Base-by-base conservation (phyloP, 2,797 vertebrate genomes). In the Crenuchus spilurus region DNA sequence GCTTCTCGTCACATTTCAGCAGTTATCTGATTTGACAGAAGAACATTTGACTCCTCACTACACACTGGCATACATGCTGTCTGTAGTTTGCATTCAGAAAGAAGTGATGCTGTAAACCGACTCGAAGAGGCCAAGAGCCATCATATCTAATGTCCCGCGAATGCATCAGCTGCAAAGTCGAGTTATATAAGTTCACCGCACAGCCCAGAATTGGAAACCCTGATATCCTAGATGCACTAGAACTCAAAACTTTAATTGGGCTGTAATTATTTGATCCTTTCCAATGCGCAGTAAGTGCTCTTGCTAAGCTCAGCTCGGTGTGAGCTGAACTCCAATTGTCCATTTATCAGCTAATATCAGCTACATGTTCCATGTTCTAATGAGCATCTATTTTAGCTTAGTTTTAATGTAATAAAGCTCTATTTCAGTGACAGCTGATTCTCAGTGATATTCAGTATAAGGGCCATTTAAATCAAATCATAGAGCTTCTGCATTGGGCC, bases 21-120 rank as follows among this genome's bases (percentile, higher is more conserved):
- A 7, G 26, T 44, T 33, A 35, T 42, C 48, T 4, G 52, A 65
- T 35, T 24, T 37, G 49, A 54, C 49, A 60, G 13, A 37, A 61
- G 42, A 49, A 61, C 58, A 73, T 64, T 31, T 24, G 6, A 65
- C 61, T 57, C 30, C 22, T 33, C 49, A 24, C 13, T 33, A 39
- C 14, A 61, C 4, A 31, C 14, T 33, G 16, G 22, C 33, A 20
- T 22, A 54, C 28, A 20, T 30, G 2, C 41, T 57, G 14, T 14
- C 28, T 74, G 44, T 33, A 11, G 37, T 28, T 28, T 67, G 11
- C 11, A 16, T 60, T 66, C n/a, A 39, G 20, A 67, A 68, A 60
- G 39, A 66, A 74, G 13, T 46, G 39, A 18, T 64, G 61, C 13
- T 51, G 64, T 74, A 67, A 74, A 74, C 63, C 49, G 72, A 74